Percentiles rank a stretch among this genome's conserved stretches.
Conservation (phyloP, 2,113 vertebrate genomes). For the Pseudopipra pipra region DNA sequence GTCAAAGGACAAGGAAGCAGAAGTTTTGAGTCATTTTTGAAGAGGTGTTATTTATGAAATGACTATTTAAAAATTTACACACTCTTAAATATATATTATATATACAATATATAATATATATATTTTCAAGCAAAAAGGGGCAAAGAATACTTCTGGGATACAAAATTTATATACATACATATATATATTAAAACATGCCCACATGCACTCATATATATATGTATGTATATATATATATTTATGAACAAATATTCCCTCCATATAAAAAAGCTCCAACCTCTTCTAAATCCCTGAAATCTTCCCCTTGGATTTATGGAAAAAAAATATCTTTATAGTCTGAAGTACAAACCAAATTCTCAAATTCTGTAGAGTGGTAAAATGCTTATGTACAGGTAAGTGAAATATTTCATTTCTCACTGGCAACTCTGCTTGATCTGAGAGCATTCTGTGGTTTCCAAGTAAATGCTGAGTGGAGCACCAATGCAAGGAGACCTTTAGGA, state of each 20-base stretch:
- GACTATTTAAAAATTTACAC: slow-evolving; percentile 63
- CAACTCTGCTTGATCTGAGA: not conserved
- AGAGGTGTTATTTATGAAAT: slow-evolving; percentile 52
- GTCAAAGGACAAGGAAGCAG: not conserved
- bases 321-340: not conserved
- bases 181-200: slow-evolving; percentile 21
- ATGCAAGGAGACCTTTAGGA: slow-evolving; percentile 24
- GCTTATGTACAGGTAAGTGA: not conserved
- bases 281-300: slow-evolving; percentile 74
- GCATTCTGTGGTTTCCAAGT: not conserved
- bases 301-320: slow-evolving; percentile 47
- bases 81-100: slow-evolving; percentile 54
- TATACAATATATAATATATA: slow-evolving; percentile 64
- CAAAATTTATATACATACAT: slow-evolving; percentile 64
- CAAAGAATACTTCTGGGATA: slow-evolving; percentile 58
- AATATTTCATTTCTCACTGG: not conserved
- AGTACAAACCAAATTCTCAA: not conserved
- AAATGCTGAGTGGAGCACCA: slow-evolving; percentile 33
- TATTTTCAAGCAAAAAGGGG: slow-evolving; percentile 9
- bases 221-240: slow-evolving; percentile 40
- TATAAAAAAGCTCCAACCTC: slow-evolving; percentile 65
- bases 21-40: not conserved
- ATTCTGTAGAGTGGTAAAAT: not conserved
- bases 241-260: slow-evolving; percentile 56
- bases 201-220: slow-evolving; percentile 43